Evolutionary conservation across 2,888 invertebrate genomes (phyloP).

Genomic region (Hypomecis punctinalis): DNA sequence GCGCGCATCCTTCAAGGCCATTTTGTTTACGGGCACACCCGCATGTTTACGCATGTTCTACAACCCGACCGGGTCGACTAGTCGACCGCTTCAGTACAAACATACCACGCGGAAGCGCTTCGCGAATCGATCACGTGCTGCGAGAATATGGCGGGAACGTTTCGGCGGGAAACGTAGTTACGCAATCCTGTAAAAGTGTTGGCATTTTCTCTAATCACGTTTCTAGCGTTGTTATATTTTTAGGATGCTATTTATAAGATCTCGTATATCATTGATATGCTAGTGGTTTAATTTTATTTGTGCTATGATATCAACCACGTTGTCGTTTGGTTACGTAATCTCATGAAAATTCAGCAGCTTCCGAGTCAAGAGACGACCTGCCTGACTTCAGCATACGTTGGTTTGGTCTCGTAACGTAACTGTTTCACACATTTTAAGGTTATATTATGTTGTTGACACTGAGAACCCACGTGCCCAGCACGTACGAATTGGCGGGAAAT

Average conservation of each 20-base stretch:
- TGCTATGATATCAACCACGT: constrained; percentile 37
- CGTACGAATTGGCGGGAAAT: constrained; percentile 74
- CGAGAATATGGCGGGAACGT: constrained; percentile 76
- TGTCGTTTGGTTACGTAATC: constrained; percentile 40
- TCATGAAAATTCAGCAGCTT: constrained; percentile 36
- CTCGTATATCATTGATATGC: constrained; percentile 25
- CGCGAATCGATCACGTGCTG: constrained; percentile 61
- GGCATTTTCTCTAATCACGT: constrained; percentile 48
- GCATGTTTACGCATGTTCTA: constrained; percentile 69
- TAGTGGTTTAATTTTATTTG: constrained; percentile 17
- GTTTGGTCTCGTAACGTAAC: constrained; percentile 20
- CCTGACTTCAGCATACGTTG: constrained; percentile 16
- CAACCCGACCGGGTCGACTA: constrained; percentile 59
- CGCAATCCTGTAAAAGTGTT: constrained; percentile 70
- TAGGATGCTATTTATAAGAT: constrained; percentile 35
- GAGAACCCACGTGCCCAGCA: constrained; percentile 56
- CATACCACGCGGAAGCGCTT: constrained; percentile 48
- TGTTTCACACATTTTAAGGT: constrained; percentile 39
- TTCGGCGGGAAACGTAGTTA: constrained; percentile 76
- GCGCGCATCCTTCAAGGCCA: constrained; percentile 77
- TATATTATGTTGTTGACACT: constrained; percentile 44
- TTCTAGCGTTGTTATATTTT: constrained; percentile 43
- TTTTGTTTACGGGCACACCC: constrained; percentile 77
- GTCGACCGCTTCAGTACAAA: constrained; percentile 47
- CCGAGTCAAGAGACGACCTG: constrained; percentile 23